phyloP scores from a whole-genome alignment of 2,113 vertebrate species.

The Lophotis ruficrista region DNA sequence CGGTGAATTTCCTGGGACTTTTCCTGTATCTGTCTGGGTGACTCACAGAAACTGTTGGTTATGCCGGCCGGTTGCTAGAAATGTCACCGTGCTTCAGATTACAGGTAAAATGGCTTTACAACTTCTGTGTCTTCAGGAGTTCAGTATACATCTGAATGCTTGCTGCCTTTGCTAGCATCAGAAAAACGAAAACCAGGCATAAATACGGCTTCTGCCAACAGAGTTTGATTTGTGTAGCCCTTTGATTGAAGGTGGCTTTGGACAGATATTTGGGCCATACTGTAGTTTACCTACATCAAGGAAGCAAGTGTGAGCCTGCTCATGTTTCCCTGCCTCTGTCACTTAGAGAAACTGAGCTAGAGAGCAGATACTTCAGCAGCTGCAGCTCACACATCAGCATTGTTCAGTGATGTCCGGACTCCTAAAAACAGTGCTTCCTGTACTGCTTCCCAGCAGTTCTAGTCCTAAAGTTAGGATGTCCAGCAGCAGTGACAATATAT shows the following conservation, averaged over 20 bases:
- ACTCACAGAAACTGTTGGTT: slow-evolving; percentile 59
- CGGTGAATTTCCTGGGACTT: slow-evolving; percentile 53
- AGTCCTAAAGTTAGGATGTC: background rate
- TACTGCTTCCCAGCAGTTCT: background rate
- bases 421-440: background rate
- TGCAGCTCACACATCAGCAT: background rate
- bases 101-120: slow-evolving; percentile 65
- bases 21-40: slow-evolving; percentile 74
- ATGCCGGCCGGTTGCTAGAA: slow-evolving; percentile 66
- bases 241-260: background rate
- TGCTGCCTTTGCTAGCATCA: background rate
- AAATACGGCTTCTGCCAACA: background rate
- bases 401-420: background rate
- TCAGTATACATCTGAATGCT: background rate
- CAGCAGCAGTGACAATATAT: background rate
- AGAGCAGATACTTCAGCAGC: background rate
- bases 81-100: slow-evolving; percentile 47
- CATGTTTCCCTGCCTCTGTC: background rate
- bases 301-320: background rate
- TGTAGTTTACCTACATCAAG: background rate
- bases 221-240: background rate
- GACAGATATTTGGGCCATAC: background rate
- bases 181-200: background rate
- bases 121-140: background rate
- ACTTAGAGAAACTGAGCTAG: background rate